Evolutionary conservation across 2,113 vertebrate species (phyloP).

Genomic region (Rhea americana): DNA sequence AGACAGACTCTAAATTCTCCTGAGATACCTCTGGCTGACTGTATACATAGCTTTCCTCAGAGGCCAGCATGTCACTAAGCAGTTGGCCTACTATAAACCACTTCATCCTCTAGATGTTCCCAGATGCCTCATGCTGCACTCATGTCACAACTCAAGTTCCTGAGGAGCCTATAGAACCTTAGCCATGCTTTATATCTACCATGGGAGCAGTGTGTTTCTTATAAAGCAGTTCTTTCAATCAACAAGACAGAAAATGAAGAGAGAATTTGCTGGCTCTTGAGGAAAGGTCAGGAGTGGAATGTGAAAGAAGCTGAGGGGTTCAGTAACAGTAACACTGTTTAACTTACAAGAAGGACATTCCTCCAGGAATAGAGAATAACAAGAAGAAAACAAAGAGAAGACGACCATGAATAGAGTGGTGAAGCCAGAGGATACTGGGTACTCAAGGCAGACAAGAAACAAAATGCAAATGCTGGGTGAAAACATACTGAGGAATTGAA

Average conservation of each 20-base stretch:
- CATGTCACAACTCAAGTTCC: conserved; percentile 3
- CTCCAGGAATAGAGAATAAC: neutral
- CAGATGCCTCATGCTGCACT: conserved; percentile 13
- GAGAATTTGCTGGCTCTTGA: neutral
- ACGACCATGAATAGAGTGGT: neutral
- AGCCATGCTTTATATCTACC: neutral
- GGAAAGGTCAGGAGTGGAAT: neutral
- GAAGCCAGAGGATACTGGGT: neutral
- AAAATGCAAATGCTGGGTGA: neutral
- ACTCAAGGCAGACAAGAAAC: neutral
- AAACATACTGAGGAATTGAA: neutral
- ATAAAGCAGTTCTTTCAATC: neutral
- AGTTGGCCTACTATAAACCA: conserved; percentile 48
- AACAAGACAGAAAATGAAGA: neutral
- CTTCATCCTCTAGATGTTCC: conserved; percentile 10
- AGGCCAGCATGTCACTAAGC: conserved; percentile 45
- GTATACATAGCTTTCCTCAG: conserved; percentile 24
- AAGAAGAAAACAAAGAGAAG: neutral
- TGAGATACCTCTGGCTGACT: conserved; percentile 46
- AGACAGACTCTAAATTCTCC: conserved; percentile 26
- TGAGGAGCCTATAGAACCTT: neutral
- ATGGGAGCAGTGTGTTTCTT: neutral
- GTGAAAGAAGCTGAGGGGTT: neutral
- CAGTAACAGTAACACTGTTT: neutral
- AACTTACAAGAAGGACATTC: neutral